These are phyloP conservation scores for Sitta carolinensis DNA, from an alignment of 2,797 vertebrate species.

Conservation along the genomic window DNA sequence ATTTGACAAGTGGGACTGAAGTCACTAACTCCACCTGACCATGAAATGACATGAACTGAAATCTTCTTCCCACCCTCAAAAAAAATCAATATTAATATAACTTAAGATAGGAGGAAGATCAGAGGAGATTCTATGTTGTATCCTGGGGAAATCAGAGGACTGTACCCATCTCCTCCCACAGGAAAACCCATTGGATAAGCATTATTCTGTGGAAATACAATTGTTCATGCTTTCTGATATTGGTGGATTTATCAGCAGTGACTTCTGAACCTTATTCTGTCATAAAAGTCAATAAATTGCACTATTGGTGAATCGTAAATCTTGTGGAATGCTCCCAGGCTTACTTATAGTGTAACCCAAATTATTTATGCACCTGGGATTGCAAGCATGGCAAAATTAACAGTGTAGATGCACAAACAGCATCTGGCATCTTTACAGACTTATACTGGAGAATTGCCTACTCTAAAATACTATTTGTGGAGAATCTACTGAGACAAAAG, in stretches of 20 bases:
- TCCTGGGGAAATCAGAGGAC: background rate
- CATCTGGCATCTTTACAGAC: background rate
- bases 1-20: background rate
- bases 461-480: background rate
- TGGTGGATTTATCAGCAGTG: background rate
- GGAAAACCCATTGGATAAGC: background rate
- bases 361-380: background rate
- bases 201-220: background rate
- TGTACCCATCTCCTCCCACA: background rate
- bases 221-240: background rate
- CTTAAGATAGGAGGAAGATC: too few species aligned
- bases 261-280: background rate
- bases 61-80: background rate
- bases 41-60: background rate
- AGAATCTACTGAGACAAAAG: background rate
- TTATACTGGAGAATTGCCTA: background rate
- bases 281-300: background rate
- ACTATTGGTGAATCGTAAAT: background rate
- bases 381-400: accelerated
- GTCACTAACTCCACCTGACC: background rate
- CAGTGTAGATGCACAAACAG: background rate
- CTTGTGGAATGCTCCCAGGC: background rate
- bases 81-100: background rate
- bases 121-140: background rate
- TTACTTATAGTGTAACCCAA: background rate